phyloP scores from a whole-genome alignment of 2,797 vertebrate species.

The Rhinatrema bivittatum region DNA sequence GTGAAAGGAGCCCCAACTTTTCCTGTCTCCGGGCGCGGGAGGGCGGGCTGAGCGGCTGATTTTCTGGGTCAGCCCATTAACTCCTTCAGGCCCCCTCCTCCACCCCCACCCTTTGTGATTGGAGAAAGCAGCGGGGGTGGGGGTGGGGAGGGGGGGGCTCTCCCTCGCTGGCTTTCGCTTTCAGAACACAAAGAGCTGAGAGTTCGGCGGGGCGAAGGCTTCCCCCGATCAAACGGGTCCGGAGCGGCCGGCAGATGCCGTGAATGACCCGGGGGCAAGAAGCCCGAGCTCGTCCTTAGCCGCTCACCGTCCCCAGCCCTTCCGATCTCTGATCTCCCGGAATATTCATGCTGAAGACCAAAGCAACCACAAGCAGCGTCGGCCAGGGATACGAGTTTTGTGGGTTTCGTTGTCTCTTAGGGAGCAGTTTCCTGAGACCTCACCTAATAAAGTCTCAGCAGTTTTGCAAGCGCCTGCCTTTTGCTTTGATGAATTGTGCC shows the following conservation, averaged over 20 bases:
- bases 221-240: background rate
- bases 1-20: slow-evolving; percentile 1
- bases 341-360: too few species aligned
- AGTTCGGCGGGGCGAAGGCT: too few species aligned
- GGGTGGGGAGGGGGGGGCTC: too few species aligned
- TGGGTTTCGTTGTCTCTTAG: too few species aligned
- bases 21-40: slow-evolving; percentile 3
- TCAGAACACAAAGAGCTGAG: too few species aligned
- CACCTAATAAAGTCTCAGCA: too few species aligned
- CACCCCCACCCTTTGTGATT: background rate
- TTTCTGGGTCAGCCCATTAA: slow-evolving; percentile 14
- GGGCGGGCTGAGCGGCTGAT: background rate
- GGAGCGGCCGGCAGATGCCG: background rate
- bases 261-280: background rate
- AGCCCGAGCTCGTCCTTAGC: background rate
- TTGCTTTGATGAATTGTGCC: too few species aligned
- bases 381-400: too few species aligned
- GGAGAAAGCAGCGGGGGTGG: background rate
- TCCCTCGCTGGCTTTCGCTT: background rate
- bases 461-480: too few species aligned
- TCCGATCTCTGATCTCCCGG: too few species aligned
- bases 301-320: background rate
- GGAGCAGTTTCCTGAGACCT: too few species aligned
- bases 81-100: background rate
- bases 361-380: too few species aligned